Conservation (phyloP, 92 coral and sea anemone species). For the Pocillopora grandis region DNA sequence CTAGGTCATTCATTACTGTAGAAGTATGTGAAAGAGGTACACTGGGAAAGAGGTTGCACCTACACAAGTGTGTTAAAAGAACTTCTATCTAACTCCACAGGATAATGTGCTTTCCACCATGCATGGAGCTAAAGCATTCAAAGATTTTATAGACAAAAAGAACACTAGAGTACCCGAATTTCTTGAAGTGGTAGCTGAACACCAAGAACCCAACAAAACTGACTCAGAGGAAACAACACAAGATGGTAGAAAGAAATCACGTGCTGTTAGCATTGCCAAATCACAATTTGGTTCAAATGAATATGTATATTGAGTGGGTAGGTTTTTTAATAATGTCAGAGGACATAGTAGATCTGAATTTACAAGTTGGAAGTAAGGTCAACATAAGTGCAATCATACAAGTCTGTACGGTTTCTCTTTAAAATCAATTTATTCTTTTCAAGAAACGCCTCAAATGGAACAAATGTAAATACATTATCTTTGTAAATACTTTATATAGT, state of each 20-base stretch:
- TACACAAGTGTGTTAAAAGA: neutral
- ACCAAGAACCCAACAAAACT: slow-evolving; percentile 51
- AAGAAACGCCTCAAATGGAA: neutral
- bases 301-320: slow-evolving; percentile 28
- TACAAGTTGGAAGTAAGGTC: neutral
- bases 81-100: slow-evolving; percentile 30
- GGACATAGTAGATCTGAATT: neutral
- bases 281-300: slow-evolving; percentile 34
- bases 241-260: slow-evolving; percentile 56
- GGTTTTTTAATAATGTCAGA: neutral
- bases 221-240: slow-evolving; percentile 52
- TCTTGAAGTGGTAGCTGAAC: slow-evolving; percentile 78
- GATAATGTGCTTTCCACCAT: slow-evolving; percentile 88
- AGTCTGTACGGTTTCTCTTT: too few species aligned
- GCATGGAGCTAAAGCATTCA: slow-evolving; percentile 97
- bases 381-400: too few species aligned
- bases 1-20: too few species aligned
- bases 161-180: slow-evolving; percentile 93
- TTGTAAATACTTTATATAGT: slow-evolving; percentile 17
- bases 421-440: neutral
- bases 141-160: slow-evolving; percentile 90
- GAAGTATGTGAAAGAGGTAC: too few species aligned
- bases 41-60: too few species aligned
- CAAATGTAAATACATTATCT: slow-evolving; percentile 21
- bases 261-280: slow-evolving; percentile 22